A percentile compares a stretch with the other conserved stretches of the same genome.
Conservation (phyloP, 2,113 vertebrate genomes). For the Dasypus novemcinctus region DNA sequence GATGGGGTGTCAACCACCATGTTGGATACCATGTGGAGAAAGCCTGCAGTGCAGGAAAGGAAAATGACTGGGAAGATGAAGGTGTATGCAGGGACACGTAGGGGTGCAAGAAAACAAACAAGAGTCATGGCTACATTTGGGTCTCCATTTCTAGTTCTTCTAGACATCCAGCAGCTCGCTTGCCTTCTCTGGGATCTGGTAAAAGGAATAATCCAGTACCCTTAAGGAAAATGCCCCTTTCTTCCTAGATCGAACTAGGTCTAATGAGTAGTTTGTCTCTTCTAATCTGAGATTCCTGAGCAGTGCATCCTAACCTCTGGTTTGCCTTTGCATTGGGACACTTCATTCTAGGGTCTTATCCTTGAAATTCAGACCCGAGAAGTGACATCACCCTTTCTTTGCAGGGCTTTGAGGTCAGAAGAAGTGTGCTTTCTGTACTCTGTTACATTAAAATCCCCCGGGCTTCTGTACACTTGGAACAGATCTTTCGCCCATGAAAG, state of each 20-base stretch:
- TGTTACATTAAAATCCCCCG: background rate
- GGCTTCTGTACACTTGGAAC: background rate
- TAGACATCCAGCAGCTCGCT: background rate
- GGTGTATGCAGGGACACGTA: too few species aligned
- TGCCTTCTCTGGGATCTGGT: background rate
- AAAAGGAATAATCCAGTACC: background rate
- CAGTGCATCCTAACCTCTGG: background rate
- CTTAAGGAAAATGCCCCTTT: background rate
- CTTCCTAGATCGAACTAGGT: too few species aligned
- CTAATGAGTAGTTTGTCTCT: background rate
- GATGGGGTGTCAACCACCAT: background rate
- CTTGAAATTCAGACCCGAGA: too few species aligned
- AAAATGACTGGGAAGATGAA: background rate
- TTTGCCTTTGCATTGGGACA: too few species aligned
- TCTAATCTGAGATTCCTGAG: background rate
- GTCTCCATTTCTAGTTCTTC: background rate
- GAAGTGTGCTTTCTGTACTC: background rate
- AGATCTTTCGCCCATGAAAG: accelerated
- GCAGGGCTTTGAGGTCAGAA: background rate
- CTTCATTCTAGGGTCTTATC: too few species aligned
- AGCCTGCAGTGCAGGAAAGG: too few species aligned
- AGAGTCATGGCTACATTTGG: accelerated
- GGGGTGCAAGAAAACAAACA: background rate
- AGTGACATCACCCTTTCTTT: too few species aligned
- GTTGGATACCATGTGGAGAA: background rate